These are phyloP conservation scores for Scolopax rusticola DNA, from an alignment of 2,797 vertebrate species.

Conservation along the genomic window DNA sequence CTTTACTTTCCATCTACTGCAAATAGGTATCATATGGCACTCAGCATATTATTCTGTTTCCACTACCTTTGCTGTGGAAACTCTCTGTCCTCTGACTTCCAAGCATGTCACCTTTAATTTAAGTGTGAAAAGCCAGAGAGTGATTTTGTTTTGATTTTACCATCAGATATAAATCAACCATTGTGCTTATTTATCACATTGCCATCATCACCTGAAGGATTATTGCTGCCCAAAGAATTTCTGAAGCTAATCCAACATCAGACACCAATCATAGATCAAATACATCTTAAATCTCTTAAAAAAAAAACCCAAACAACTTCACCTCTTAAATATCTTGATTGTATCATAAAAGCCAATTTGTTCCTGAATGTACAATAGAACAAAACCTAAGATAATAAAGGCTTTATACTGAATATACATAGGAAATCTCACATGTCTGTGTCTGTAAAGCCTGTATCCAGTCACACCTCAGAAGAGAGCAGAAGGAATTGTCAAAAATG, in stretches of 20 bases:
- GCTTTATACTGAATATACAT: neutral
- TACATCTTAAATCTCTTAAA: neutral
- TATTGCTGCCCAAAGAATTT: neutral
- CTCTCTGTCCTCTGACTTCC: neutral
- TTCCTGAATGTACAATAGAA: neutral
- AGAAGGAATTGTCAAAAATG: neutral
- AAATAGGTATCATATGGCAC: neutral
- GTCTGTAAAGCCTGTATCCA: neutral
- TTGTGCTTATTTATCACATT: neutral
- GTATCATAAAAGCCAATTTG: neutral
- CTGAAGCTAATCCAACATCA: neutral
- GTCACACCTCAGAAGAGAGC: neutral
- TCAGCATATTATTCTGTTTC: neutral
- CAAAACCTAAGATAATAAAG: neutral
- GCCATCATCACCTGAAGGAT: neutral
- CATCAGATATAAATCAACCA: neutral
- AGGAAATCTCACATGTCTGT: neutral
- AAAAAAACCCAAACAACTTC: neutral
- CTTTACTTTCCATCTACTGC: neutral
- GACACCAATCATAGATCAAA: neutral
- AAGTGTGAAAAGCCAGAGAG: neutral
- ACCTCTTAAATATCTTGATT: neutral
- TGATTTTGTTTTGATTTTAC: neutral
- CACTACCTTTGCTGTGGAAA: neutral
- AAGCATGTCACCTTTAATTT: neutral